Percentiles rank a stretch among this genome's conserved stretches.
Evolutionary conservation across 2,113 vertebrate genomes (phyloP).

Genomic region (Dipodomys ordii): DNA sequence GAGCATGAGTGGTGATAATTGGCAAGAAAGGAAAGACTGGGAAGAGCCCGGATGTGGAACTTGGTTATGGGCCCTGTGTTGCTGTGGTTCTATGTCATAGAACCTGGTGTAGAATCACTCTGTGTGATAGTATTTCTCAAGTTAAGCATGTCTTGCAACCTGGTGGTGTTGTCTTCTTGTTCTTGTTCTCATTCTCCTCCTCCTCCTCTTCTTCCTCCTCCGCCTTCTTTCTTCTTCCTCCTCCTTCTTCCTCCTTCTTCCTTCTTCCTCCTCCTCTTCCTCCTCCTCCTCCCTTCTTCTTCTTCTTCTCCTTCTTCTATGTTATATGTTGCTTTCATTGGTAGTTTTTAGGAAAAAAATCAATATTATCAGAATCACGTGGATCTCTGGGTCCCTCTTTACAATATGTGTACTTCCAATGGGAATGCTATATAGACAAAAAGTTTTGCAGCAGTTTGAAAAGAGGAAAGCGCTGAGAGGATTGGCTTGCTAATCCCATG

Average conservation of each 20-base stretch:
- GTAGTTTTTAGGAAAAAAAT: constrained; percentile 36
- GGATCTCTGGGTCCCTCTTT: background rate
- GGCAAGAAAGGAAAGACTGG: background rate
- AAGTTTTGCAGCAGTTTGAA: constrained; percentile 55
- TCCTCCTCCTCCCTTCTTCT: too few species aligned
- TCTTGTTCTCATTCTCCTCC: too few species aligned
- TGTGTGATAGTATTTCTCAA: background rate
- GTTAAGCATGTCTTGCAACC: background rate
- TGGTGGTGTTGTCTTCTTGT: background rate
- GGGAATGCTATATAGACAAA: background rate
- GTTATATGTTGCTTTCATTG: constrained; percentile 4
- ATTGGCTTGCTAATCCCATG: constrained; percentile 40
- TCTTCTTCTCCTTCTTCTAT: background rate
- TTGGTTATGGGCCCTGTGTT: background rate
- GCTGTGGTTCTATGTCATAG: background rate
- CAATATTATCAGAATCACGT: background rate
- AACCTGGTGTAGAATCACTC: background rate
- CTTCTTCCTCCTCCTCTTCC: too few species aligned
- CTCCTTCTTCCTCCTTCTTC: too few species aligned
- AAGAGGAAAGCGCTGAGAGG: constrained; percentile 56
- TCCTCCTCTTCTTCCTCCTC: too few species aligned
- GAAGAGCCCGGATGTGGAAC: background rate
- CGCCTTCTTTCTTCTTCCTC: too few species aligned
- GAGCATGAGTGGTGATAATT: background rate
- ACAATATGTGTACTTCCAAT: background rate